Evolutionary conservation across 2,797 vertebrate species (phyloP).

Genomic region (Furcifer pardalis): DNA sequence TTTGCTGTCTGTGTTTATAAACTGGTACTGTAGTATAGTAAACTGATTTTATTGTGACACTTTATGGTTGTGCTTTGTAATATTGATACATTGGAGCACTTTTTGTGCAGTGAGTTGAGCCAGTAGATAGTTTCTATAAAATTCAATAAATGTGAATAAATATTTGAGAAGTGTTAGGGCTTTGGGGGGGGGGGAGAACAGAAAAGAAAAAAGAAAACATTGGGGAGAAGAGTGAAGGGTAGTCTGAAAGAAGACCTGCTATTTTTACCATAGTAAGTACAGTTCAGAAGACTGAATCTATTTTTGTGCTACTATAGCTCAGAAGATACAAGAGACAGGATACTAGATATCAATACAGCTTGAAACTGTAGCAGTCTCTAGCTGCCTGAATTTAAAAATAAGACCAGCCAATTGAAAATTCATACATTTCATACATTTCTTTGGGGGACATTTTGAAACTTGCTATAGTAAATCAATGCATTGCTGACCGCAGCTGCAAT

Average conservation of each 20-base stretch:
- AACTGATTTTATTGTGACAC: not conserved
- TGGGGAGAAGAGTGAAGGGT: not conserved
- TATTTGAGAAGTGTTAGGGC: not conserved
- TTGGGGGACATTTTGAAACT: not conserved
- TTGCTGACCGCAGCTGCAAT: not conserved
- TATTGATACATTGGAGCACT: not conserved
- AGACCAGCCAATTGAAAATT: not conserved
- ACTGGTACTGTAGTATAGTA: not conserved
- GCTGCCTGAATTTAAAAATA: not conserved
- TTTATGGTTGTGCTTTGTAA: not conserved
- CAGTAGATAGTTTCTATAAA: not conserved
- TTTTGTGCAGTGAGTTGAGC: not conserved
- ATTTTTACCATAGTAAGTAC: not conserved
- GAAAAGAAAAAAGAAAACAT: not conserved
- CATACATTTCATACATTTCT: not conserved
- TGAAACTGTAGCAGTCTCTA: not conserved
- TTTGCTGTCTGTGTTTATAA: not conserved
- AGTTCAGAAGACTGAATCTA: not conserved
- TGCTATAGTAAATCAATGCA: not conserved
- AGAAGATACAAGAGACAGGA: too few species aligned
- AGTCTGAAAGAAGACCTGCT: not conserved
- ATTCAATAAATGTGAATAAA: slow-evolving; percentile 8
- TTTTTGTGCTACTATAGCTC: not conserved
- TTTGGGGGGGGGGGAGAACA: not conserved
- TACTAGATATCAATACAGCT: not conserved